Evolutionary conservation across 2,113 vertebrate genomes (phyloP), one percentile per base, ranked within the genome.

Genomic region (Corvus moneduloides): DNA sequence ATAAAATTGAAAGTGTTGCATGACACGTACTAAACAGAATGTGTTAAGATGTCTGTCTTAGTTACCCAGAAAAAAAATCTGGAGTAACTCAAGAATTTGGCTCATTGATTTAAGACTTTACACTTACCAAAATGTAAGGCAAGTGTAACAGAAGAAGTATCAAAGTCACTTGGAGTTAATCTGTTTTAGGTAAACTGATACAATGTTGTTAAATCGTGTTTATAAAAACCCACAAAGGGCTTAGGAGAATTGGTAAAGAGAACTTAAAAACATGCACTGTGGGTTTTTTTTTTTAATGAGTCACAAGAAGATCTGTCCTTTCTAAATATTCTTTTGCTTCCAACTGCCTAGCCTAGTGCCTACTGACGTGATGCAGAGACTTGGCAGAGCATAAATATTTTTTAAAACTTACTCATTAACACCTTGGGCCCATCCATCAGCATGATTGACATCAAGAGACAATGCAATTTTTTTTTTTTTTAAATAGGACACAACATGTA

Each of bases 181-280:
- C 97, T 98, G 94, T 97, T 97, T 98, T 97, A 94, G 96, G 96
- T 97, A 97, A 98, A 97, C 22, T 68, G 88, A 98, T 97, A 97
- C 96, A 97, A 97, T 95, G 91, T 91, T 97, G 97, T 96, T 97
- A 97, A 98, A 97, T 97, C 76, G 83, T 96, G 94, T 97, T 95
- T 92, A 95, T 94, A 91, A 90, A 95, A 90, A 82, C 89, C 21
- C 91, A 84, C 86, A 95, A 96, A 96, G 87, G 86, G 81, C 43
- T 97, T 82, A 88, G 90, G 76, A 95, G 84, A 89, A 96, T 93
- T 69, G 93, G 87, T 94, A 78, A 66, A 94, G 95, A 67, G 68
- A 91, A 93, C 62, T 95, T 68, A 71, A 97, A 97, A 96, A 87
- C 95, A 94, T 73, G 77, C 61, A 14, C 13, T 41, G 35, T 44